phyloP scores from a whole-genome alignment of 2,888 invertebrate species.

The Drosophila engyochracea region DNA sequence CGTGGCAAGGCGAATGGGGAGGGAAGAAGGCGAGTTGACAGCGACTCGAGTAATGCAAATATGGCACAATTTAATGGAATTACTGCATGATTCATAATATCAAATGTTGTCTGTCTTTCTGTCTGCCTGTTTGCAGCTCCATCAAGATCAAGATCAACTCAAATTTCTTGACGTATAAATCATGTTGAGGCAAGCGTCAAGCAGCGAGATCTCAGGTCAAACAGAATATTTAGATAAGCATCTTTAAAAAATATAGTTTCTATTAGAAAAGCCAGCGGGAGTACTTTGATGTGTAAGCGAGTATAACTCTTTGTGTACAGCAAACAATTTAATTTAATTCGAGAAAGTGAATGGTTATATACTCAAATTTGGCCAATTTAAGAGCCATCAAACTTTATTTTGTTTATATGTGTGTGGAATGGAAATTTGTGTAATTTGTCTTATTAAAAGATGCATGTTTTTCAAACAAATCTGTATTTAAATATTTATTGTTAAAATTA shows the following conservation, averaged over 20 bases:
- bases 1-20: neutral
- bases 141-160: slow-evolving; percentile 51
- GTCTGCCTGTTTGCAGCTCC: neutral
- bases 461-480: neutral
- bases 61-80: slow-evolving; percentile 39
- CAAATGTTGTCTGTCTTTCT: slow-evolving; percentile 3
- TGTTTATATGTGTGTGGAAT: neutral
- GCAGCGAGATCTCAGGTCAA: slow-evolving; percentile 24
- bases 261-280: slow-evolving; percentile 9
- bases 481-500: slow-evolving; percentile 1
- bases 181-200: slow-evolving; percentile 3
- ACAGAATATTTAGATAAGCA: slow-evolving; percentile 29
- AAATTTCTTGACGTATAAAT: slow-evolving; percentile 34
- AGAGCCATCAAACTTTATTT: neutral
- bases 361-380: neutral
- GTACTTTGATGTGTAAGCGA: slow-evolving; percentile 24
- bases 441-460: neutral
- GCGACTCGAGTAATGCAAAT: slow-evolving; percentile 35
- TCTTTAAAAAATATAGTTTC: slow-evolving; percentile 2
- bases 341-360: neutral
- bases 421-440: neutral
- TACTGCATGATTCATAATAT: slow-evolving; percentile 56
- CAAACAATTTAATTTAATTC: neutral
- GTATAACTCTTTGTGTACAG: slow-evolving; percentile 4
- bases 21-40: neutral